Evolutionary conservation across 1,140 invertebrate species (phyloP).

Genomic region (Brachionus sp.): DNA sequence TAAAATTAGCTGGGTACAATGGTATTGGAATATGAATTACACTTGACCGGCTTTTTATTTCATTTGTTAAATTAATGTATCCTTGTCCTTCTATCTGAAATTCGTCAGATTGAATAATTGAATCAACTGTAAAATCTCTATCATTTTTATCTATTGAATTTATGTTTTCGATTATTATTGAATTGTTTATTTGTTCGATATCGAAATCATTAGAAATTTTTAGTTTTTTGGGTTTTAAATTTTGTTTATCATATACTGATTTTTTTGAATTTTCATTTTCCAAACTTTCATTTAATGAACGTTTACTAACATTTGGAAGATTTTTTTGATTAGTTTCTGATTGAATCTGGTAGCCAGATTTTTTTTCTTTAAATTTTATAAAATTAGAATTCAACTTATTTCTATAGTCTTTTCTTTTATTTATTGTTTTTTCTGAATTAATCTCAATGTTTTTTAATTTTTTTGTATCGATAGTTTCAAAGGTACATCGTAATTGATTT

Average conservation of each 20-base stretch:
- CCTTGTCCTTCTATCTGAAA: not conserved
- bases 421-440: too few species aligned
- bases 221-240: not conserved
- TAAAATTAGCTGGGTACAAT: not conserved
- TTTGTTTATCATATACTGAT: not conserved
- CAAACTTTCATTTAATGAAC: not conserved
- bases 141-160: not conserved
- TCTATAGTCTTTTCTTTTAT: too few species aligned
- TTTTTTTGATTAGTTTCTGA: not conserved
- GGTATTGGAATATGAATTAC: not conserved
- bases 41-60: not conserved
- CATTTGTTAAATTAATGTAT: not conserved
- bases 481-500: too few species aligned
- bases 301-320: not conserved
- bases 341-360: too few species aligned
- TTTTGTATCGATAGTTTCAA: too few species aligned
- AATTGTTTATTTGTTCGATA: not conserved
- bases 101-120: not conserved
- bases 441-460: too few species aligned
- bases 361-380: too few species aligned
- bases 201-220: not conserved
- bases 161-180: not conserved
- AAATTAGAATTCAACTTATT: too few species aligned
- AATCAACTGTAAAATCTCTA: not conserved
- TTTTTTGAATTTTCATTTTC: not conserved